These are phyloP conservation scores for Drosophila navojoa DNA, from an alignment of 1,140 invertebrate genomes.

Conservation along the genomic window DNA sequence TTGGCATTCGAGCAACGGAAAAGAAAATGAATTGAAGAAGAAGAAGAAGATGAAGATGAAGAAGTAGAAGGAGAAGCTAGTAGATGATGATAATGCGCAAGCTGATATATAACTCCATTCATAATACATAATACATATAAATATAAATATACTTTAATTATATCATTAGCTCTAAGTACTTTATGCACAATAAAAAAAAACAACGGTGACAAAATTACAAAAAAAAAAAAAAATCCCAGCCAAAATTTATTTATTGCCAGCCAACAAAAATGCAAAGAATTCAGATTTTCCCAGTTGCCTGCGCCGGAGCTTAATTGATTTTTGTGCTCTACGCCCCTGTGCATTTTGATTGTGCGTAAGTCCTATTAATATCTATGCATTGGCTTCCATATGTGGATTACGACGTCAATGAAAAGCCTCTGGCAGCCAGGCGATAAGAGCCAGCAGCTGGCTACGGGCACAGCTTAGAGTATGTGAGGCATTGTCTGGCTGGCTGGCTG, in stretches of 20 bases:
- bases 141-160: constrained; percentile 75
- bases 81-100: constrained; percentile 63
- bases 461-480: not conserved
- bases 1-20: constrained; percentile 52
- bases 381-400: constrained; percentile 27
- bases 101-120: constrained; percentile 55
- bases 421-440: constrained; percentile 33
- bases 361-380: constrained; percentile 2
- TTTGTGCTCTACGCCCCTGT: not conserved
- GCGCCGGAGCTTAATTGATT: constrained; percentile 22
- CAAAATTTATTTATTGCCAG: not conserved
- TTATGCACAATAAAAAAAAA: constrained; percentile 83
- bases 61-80: constrained; percentile 41
- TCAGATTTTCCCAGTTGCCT: not conserved
- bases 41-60: constrained; percentile 41
- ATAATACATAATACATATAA: constrained; percentile 69
- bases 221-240: constrained; percentile 56
- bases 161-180: constrained; percentile 79
- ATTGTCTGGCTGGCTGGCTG: not conserved
- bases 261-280: no score
- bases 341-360: constrained; percentile 9
- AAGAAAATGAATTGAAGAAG: constrained; percentile 25
- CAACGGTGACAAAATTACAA: constrained; percentile 83
- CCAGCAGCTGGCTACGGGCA: not conserved
- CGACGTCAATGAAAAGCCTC: constrained; percentile 20